Evolutionary conservation across 2,888 invertebrate species (phyloP), one percentile per base, ranked within the genome.

Genomic region (Creontiades dilutus): DNA sequence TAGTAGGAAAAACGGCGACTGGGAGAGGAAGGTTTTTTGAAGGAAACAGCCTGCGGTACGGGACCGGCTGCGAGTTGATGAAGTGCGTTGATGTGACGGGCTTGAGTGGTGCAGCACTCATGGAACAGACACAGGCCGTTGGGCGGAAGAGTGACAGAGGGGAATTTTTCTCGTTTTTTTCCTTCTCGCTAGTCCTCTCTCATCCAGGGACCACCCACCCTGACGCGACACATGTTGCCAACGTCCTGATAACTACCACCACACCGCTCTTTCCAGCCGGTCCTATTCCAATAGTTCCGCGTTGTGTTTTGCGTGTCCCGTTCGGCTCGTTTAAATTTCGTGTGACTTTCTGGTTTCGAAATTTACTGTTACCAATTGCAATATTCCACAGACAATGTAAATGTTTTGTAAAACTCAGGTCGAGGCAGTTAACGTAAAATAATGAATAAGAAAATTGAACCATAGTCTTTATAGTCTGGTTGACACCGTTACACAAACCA

Each of bases 31-130:
- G 23, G n/a, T 68, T 68, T 68, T 68, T 68, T 27, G 19, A 23
- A 68, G 68, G 68, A 19, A 57, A 57, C 57, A 57, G 57, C 57
- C 68, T 68, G 68, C 23, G 68, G 68, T 68, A 23, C 13, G 68
- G 68, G 27, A 68, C 68, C 68, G 68, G 68, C 68, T 68, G 68
- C 68, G 23, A 19, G 12, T 68, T 68, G 68, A 68, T 68, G 68
- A 68, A 68, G 68, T 68, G 68, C 68, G 68, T 68, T 68, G 68
- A 68, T 68, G 68, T 68, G 68, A 68, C 68, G 68, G 68, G 68
- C 23, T 23, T 23, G 23, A 23, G 27, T 23, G 68, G 23, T 23
- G 23, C 23, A 68, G 68, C 23, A 19, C 61, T 19, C 68, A 12
- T 23, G 27, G 68, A 68, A 27, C 68, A 23, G 68, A 19, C 68